Conservation (phyloP, 2,113 vertebrate genomes). For the Etia nguti region DNA sequence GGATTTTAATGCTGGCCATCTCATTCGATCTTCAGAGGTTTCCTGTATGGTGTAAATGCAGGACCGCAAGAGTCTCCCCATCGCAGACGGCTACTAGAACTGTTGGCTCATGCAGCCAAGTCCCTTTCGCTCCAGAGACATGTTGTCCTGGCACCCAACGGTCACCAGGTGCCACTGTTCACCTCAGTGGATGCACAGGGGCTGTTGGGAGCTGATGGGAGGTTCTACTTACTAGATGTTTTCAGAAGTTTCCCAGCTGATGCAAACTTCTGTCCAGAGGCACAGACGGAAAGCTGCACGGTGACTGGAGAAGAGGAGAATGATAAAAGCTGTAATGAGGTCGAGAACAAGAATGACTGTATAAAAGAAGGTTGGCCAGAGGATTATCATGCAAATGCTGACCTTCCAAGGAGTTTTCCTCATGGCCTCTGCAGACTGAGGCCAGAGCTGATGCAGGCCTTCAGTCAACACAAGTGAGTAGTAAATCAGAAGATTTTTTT, state of each 20-base stretch:
- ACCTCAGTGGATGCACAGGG: conserved; percentile 77
- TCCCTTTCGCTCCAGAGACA: conserved; percentile 70
- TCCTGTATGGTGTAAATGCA: conserved; percentile 74
- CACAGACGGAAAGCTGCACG: conserved; percentile 8
- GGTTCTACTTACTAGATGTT: conserved; percentile 78
- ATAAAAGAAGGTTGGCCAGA: conserved; percentile 49
- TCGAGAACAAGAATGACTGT: background rate
- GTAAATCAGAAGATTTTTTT: background rate
- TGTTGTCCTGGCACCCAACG: conserved; percentile 52
- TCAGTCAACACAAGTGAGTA: conserved; percentile 77
- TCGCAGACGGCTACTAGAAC: conserved; percentile 63
- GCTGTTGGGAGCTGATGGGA: conserved; percentile 76
- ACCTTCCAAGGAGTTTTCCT: conserved; percentile 62
- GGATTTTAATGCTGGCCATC: background rate
- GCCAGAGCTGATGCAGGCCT: conserved; percentile 72
- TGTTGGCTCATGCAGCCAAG: conserved; percentile 72
- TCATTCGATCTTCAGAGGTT: conserved; percentile 46
- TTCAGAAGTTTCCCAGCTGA: conserved; percentile 75
- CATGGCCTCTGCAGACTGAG: conserved; percentile 74
- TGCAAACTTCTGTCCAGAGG: conserved; percentile 68
- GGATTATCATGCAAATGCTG: conserved; percentile 37
- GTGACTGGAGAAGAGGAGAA: conserved; percentile 1
- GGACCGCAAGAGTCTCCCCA: conserved; percentile 67
- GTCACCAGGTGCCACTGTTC: conserved; percentile 69
- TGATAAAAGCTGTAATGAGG: conserved; percentile 2